These are phyloP conservation scores for Leptopilina drosophilae DNA, from an alignment of 2,888 invertebrate species.

Conservation along the genomic window DNA sequence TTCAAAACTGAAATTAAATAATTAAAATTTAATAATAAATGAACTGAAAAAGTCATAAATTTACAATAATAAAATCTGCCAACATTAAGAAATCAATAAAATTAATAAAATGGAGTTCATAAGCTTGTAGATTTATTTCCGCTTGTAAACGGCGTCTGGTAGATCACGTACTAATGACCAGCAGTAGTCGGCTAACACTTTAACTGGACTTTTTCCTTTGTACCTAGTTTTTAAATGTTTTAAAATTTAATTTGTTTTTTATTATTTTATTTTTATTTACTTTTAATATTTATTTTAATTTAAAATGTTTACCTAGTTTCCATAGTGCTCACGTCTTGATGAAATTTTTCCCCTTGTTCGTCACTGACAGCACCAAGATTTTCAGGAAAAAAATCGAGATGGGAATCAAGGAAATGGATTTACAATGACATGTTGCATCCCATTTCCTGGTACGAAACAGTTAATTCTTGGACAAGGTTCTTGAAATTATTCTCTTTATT, in stretches of 20 bases:
- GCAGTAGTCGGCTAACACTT: constrained; percentile 47
- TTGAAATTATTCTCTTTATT: constrained; percentile 62
- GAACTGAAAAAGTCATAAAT: no score
- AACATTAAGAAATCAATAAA: no score
- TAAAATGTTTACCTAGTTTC: constrained; percentile 51
- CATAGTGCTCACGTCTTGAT: no score
- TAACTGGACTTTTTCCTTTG: constrained; percentile 46
- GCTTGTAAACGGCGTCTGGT: constrained; percentile 6
- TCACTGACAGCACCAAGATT: constrained; percentile 54
- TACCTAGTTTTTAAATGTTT: constrained; percentile 57
- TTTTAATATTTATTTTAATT: no score
- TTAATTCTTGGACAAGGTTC: constrained; percentile 55
- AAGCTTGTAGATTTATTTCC: neutral
- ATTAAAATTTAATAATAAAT: no score
- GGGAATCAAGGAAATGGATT: constrained; percentile 63
- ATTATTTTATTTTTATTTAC: no score
- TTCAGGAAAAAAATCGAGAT: constrained; percentile 40
- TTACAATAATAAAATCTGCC: no score
- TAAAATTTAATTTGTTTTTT: no score
- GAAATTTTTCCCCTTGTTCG: no score
- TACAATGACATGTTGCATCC: constrained; percentile 60
- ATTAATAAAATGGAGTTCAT: no score
- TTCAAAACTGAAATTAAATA: no score
- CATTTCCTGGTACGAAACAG: constrained; percentile 51
- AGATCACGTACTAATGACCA: constrained; percentile 42